phyloP scores from a whole-genome alignment of 2,113 vertebrate genomes.

The Crotalus horridus region DNA sequence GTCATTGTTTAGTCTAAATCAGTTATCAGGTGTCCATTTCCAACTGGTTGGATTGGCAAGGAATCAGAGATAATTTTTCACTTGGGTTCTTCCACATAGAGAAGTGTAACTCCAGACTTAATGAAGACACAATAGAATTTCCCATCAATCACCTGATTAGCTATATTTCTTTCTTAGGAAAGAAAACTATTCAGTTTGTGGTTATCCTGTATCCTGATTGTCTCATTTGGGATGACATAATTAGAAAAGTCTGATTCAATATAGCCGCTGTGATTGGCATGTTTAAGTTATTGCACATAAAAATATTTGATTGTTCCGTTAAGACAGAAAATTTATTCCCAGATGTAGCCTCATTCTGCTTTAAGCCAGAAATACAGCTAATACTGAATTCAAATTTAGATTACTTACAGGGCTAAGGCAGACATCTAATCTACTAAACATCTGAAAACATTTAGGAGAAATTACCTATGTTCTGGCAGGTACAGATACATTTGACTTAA shows the following conservation, averaged over 20 bases:
- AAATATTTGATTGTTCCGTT: slow-evolving; percentile 46
- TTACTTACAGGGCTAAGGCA: slow-evolving; percentile 24
- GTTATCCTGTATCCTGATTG: slow-evolving; percentile 22
- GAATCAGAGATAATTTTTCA: slow-evolving; percentile 31
- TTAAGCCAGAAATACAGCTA: slow-evolving; percentile 24
- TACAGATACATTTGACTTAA: neutral
- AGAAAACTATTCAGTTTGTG: slow-evolving; percentile 2
- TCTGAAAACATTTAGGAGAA: slow-evolving; percentile 40
- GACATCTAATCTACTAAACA: slow-evolving; percentile 39
- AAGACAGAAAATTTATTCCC: slow-evolving; percentile 37
- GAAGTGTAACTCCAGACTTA: slow-evolving; percentile 15
- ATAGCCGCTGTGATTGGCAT: slow-evolving; percentile 1
- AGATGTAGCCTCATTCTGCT: slow-evolving; percentile 33
- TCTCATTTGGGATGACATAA: slow-evolving; percentile 46
- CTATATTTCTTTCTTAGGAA: neutral
- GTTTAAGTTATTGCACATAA: slow-evolving; percentile 30
- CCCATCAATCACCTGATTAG: slow-evolving; percentile 7
- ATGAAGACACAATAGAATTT: slow-evolving; percentile 40
- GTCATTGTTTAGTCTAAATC: slow-evolving; percentile 51
- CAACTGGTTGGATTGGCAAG: slow-evolving; percentile 1
- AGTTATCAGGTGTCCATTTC: slow-evolving; percentile 40
- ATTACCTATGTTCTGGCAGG: slow-evolving; percentile 10
- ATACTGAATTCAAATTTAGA: slow-evolving; percentile 49
- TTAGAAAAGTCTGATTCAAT: slow-evolving; percentile 46
- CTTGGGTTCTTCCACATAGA: slow-evolving; percentile 7